These are phyloP conservation scores for Prionace glauca DNA, from an alignment of 2,797 vertebrate genomes.

Conservation along the genomic window DNA sequence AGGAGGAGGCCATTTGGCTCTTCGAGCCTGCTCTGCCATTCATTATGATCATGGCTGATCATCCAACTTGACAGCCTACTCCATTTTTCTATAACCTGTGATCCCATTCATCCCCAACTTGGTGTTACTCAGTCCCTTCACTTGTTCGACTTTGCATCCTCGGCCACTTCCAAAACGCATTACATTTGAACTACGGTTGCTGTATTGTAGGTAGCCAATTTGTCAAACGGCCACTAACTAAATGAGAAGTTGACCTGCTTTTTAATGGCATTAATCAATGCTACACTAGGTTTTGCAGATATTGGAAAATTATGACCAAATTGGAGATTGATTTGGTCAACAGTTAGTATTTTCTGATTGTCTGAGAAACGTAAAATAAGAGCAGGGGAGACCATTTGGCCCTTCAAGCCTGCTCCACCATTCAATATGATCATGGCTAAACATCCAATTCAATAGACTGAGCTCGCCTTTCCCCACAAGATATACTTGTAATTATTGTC, in stretches of 20 bases:
- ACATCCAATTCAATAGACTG: too few relatives aligned
- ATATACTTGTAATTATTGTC: neutral
- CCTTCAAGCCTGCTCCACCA: too few relatives aligned
- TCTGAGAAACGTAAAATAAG: neutral
- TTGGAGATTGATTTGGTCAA: neutral
- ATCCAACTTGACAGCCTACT: too few relatives aligned
- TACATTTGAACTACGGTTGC: neutral
- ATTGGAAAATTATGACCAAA: neutral
- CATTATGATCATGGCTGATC: too few relatives aligned
- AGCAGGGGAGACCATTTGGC: too few relatives aligned
- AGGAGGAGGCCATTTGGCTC: too few relatives aligned
- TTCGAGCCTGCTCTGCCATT: too few relatives aligned
- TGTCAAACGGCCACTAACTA: neutral
- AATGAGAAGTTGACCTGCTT: neutral
- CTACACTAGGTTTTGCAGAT: neutral
- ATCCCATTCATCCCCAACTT: too few relatives aligned
- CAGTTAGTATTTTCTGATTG: neutral
- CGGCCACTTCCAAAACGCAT: neutral
- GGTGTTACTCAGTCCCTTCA: too few relatives aligned
- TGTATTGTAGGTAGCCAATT: neutral
- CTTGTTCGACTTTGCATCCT: neutral
- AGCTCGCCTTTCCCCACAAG: neutral
- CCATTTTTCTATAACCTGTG: neutral
- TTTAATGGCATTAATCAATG: neutral
- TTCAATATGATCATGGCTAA: too few relatives aligned